These are phyloP conservation scores for Pimephales promelas DNA, from an alignment of 2,113 vertebrate species.

Conservation along the genomic window DNA sequence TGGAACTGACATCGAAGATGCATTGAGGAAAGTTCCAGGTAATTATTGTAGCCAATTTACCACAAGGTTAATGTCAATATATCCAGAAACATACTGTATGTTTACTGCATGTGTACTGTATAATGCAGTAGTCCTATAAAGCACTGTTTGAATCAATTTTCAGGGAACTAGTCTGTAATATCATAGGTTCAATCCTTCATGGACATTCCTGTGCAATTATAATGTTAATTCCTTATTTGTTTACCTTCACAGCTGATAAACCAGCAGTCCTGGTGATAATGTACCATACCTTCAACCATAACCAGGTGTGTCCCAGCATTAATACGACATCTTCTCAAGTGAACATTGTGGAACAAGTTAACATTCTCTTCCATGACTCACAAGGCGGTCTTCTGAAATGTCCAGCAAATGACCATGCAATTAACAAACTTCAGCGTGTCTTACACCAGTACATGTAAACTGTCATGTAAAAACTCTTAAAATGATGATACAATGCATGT, in stretches of 20 bases:
- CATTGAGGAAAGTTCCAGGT: slow-evolving; percentile 40
- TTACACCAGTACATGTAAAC: background rate
- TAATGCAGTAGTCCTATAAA: background rate
- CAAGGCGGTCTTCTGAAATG: background rate
- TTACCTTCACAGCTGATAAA: slow-evolving; percentile 24
- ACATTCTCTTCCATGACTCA: slow-evolving; percentile 46
- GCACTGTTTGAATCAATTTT: background rate
- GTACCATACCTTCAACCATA: slow-evolving; percentile 34
- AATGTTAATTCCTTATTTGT: background rate
- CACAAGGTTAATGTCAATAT: background rate
- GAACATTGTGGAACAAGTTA: slow-evolving; percentile 24
- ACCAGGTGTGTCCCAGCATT: background rate
- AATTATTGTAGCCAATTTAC: background rate
- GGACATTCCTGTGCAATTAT: background rate
- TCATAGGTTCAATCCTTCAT: background rate
- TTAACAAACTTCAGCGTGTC: background rate
- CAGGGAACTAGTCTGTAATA: background rate
- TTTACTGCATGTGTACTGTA: background rate
- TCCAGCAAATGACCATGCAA: slow-evolving; percentile 11
- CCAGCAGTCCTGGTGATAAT: slow-evolving; percentile 46
- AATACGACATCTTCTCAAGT: background rate
- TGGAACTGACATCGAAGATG: slow-evolving; percentile 44
- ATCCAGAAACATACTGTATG: background rate
- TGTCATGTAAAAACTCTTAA: background rate
- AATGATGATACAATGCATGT: background rate